Percentiles rank a stretch among this genome's conserved stretches.
These are phyloP conservation scores for Cyclopterus lumpus DNA, from an alignment of 2,797 vertebrate genomes.

Conservation along the genomic window DNA sequence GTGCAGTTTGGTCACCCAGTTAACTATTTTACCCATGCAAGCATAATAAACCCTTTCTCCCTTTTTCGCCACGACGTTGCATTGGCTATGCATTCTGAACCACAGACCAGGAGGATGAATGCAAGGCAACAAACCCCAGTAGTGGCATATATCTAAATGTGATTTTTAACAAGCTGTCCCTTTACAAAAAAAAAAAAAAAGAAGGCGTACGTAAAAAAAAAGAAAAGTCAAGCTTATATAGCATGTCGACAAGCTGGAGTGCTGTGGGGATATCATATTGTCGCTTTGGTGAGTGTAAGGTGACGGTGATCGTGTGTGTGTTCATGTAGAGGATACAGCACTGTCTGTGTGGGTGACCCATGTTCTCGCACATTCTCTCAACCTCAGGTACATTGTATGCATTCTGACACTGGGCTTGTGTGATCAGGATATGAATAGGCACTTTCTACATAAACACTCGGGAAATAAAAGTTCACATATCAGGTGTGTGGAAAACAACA, in stretches of 20 bases:
- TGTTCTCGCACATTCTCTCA: conserved; percentile 43
- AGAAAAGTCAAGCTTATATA: conserved; percentile 37
- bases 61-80: conserved; percentile 74
- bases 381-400: conserved; percentile 64
- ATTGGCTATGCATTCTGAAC: conserved; percentile 79
- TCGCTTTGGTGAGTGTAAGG: conserved; percentile 43
- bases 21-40: conserved; percentile 90
- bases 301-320: conserved; percentile 47
- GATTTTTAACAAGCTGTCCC: conserved; percentile 78
- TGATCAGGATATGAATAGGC: conserved; percentile 87
- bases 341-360: conserved; percentile 41
- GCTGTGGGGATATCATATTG: conserved; percentile 36
- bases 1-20: conserved; percentile 84
- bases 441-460: conserved; percentile 89
- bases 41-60: conserved; percentile 85
- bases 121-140: conserved; percentile 82
- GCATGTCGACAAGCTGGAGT: conserved; percentile 63
- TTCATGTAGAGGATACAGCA: conserved; percentile 60
- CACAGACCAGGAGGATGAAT: conserved; percentile 79
- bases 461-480: conserved; percentile 77
- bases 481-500: conserved; percentile 64
- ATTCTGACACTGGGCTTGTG: conserved; percentile 72
- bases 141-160: conserved; percentile 75
- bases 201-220: conserved; percentile 34
- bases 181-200: conserved; percentile 60